These are phyloP conservation scores for Daboia siamensis DNA, from an alignment of 2,113 vertebrate species.

Conservation along the genomic window DNA sequence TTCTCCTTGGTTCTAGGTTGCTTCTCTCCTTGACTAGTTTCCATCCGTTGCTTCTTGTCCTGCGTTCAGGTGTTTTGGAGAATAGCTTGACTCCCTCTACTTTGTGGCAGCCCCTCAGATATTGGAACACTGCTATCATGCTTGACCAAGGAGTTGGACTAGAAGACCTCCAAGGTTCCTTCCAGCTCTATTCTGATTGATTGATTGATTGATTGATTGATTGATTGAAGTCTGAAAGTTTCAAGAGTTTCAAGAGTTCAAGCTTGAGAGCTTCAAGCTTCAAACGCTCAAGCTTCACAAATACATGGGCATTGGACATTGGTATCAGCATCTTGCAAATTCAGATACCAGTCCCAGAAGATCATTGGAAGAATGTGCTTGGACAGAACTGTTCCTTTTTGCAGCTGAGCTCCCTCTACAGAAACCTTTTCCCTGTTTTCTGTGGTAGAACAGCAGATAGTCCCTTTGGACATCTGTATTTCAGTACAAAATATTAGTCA, in stretches of 20 bases:
- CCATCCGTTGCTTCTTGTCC: no score
- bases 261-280: background rate
- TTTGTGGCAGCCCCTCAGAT: no score
- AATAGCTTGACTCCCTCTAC: no score
- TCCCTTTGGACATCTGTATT: conserved; percentile 1
- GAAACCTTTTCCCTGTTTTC: background rate
- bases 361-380: background rate
- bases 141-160: background rate
- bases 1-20: no score
- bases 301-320: background rate
- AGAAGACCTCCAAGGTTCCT: background rate
- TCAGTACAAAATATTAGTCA: conserved; percentile 22
- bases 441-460: background rate
- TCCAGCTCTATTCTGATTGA: background rate
- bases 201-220: no score
- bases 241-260: background rate
- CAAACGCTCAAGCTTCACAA: background rate
- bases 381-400: background rate
- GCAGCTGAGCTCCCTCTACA: background rate
- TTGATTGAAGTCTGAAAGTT: background rate
- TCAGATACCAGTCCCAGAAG: background rate
- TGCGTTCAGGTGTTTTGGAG: no score
- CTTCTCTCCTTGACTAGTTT: no score
- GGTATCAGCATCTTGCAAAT: conserved; percentile 11
- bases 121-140: background rate